Base-by-base conservation (phyloP, 2,797 vertebrate species). In the Oophaga sylvatica region DNA sequence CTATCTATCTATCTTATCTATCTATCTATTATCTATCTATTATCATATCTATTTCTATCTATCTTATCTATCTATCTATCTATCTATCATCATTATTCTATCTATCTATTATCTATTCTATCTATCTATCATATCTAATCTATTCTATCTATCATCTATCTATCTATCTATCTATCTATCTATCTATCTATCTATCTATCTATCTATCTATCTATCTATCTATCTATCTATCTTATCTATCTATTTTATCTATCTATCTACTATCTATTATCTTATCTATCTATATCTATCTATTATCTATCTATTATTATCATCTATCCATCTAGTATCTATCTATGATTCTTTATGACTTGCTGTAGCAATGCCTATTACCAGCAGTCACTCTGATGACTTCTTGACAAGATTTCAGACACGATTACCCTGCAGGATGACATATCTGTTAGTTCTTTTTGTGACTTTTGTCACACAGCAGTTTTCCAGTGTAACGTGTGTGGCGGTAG, bases 1-100 rank as follows among this genome's bases (percentile, higher is more conserved):
- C 35, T 35, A 35, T 35, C 35, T 35, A 35, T 5, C n/a, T 41
- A 41, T 41, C 35, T 41, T n/a, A 41, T 41, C 35, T 3, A 41
- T 41, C 0, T 26, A 26, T 26, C 26, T 41, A 41, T 41, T n/a
- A n/a, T n/a, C n/a, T 41, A 41, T 41, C 35, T 41, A n/a, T n/a
- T n/a, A n/a, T n/a, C n/a, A 41, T 41, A 41, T 41, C 35, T 41
- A 41, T 41, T 3, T 70, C 67, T 70, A 35, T 70, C 67, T 35
- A 35, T 70, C 67, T 35, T n/a, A 70, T 70, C 67, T 8, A 70
- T 70, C 67, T 70, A 35, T 70, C n/a, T n/a, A n/a, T n/a, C 67
- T 35, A 68, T 17, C 29, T 17, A 70, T 70, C 35, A n/a, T n/a
- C n/a, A n/a, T n/a, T 35, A n/a, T 1, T 35, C 35, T 35, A 35